These are phyloP conservation scores for Gallinago paraguaiae DNA, from an alignment of 2,113 vertebrate species.

Conservation along the genomic window DNA sequence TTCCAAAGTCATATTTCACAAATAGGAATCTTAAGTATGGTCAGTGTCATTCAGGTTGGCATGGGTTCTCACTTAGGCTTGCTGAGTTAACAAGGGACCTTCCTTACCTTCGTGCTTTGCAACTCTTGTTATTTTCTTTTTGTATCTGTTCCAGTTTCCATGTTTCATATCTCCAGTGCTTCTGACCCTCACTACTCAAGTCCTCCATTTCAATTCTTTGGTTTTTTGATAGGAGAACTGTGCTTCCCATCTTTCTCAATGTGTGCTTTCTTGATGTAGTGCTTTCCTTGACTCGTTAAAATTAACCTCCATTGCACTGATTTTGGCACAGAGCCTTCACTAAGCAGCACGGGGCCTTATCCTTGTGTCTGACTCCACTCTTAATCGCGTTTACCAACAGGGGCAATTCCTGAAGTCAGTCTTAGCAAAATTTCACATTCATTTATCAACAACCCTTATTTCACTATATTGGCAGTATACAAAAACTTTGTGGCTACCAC, in stretches of 20 bases:
- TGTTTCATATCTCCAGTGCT: not conserved
- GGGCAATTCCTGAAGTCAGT: not conserved
- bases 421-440: not conserved
- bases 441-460: not conserved
- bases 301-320: not conserved
- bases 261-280: not conserved
- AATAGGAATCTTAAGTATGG: not conserved
- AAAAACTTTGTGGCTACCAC: not conserved
- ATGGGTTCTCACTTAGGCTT: not conserved
- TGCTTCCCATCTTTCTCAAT: not conserved
- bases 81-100: not conserved
- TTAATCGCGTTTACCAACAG: not conserved
- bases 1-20: not conserved
- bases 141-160: fast-evolving
- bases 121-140: not conserved
- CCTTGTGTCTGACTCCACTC: not conserved
- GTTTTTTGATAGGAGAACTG: not conserved
- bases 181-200: not conserved
- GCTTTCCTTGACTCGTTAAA: not conserved
- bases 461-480: not conserved
- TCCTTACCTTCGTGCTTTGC: not conserved
- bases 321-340: not conserved
- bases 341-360: not conserved
- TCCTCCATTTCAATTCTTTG: not conserved
- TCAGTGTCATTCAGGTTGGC: not conserved